Evolutionary conservation across 2,113 vertebrate species (phyloP), one percentile per base, ranked within the genome.

Genomic region (Periophthalmus modestus): DNA sequence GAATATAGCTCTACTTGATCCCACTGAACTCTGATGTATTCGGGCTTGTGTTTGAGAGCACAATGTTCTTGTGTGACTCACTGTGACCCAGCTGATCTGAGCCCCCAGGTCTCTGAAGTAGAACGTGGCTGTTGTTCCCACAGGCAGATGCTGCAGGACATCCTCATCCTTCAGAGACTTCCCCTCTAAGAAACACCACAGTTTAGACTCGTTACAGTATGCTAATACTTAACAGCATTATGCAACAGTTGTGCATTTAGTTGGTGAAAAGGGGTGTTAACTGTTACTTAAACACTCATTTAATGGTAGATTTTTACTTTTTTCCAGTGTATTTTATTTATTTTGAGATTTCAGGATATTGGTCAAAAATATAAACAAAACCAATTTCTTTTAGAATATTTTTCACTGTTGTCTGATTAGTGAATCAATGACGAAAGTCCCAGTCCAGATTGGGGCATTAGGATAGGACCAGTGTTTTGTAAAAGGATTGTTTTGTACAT

Each of bases 51-150:
- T 76, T 55, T 73, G 57, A 48, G 52, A 24, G 79, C 66, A 52
- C 54, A 11, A 33, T 47, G 48, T 71, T 54, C 70, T 55, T 18
- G 67, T 70, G 68, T 55, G 54, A 89, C 94, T 95, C 86, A 98
- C 97, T 52, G 96, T 98, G 84, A 97, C 96, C 97, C 97, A 98
- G 95, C 96, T 97, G 91, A 98, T 97, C 92, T 98, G 96, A 0
- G 97, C 95, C 21, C 97, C 97, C 81, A 98, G 93, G 87, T 98
- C 97, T 61, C 95, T 94, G 91, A 98, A 98, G 92, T 97, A 98
- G 67, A 98, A 93, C 0, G 96, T 98, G 54, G 97, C 97, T 0
- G 97, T 98, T 83, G 97, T 98, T 85, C 97, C 97, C 84, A 98
- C 97, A 0, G 97, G 97, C 19, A 98, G 94, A 79, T 95, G 94